Evolutionary conservation across 2,888 invertebrate genomes (phyloP).

Genomic region (Lasioglossum zephyrum): DNA sequence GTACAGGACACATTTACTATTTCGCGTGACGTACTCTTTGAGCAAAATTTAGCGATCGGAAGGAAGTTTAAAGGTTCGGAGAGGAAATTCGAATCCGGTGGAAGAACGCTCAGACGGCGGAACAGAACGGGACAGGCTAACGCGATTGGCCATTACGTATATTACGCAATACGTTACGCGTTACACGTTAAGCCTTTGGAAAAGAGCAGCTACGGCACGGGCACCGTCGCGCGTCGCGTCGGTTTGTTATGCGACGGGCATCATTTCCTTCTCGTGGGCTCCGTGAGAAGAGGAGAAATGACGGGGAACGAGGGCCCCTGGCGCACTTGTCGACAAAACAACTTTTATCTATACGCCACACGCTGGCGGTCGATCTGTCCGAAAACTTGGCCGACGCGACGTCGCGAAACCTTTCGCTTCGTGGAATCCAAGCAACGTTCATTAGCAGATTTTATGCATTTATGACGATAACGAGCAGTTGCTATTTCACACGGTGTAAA

Average conservation of each 20-base stretch:
- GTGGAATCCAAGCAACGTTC: not conserved
- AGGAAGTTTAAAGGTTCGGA: not conserved
- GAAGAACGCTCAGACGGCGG: not conserved
- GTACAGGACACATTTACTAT: too few relatives aligned
- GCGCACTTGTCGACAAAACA: not conserved
- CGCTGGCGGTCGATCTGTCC: not conserved
- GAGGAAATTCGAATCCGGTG: conserved; percentile 1
- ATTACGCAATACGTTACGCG: conserved; percentile 65
- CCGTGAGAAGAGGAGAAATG: conserved; percentile 61
- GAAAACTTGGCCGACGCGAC: not conserved
- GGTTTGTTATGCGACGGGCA: conserved; percentile 70
- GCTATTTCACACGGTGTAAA: not conserved
- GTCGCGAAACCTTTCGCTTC: not conserved
- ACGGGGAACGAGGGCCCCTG: conserved; percentile 36
- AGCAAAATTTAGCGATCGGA: too few relatives aligned
- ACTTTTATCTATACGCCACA: not conserved
- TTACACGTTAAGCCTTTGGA: conserved; percentile 57
- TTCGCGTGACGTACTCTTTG: too few relatives aligned
- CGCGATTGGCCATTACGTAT: conserved; percentile 27
- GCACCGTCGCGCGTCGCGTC: conserved; percentile 23
- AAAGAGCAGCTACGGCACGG: conserved; percentile 54
- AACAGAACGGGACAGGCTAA: conserved; percentile 26
- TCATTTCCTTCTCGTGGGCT: conserved; percentile 72
- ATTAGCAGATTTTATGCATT: not conserved
- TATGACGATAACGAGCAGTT: not conserved